Evolutionary conservation across 1,140 invertebrate genomes (phyloP), one percentile per base, ranked within the genome.

Genomic region (Dinothrombium tinctorium): DNA sequence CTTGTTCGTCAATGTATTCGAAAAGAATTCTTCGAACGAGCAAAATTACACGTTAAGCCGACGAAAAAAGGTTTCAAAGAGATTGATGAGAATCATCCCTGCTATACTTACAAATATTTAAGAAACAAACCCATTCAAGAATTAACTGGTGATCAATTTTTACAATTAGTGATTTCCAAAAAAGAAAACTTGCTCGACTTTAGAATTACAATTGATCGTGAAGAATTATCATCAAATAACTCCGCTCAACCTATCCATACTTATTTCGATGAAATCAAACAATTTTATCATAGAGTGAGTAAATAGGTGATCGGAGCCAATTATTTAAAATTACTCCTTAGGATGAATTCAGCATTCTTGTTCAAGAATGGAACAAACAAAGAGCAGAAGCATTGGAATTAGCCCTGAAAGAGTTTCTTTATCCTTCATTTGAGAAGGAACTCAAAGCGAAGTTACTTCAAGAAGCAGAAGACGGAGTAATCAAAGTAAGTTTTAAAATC

Each of bases 311-410:
- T n/a, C n/a, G n/a, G n/a, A n/a, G n/a, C 1, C 14, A 4, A 11
- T 28, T 1, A 20, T 24, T 43, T 15, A 15, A 17, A 45, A 12
- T 38, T 47, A 36, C 15, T 32, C 49, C 58, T 21, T 54, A 78
- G 65, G 92, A 98, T 62, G 92, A 95, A 57, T 96, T 90, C 57
- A 87, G 80, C 50, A 82, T 84, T 49, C 75, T 77, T 48, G 89
- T 94, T 0, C 77, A 94, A 54, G 80, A 89, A 44, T 99, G 94
- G 94, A 98, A 99, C 57, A 66, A 73, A 0, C 53, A 94, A 35
- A 65, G 92, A 24, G 70, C 71, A 0, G 73, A 84, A 49, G 80
- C 82, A 42, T 74, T 99, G 0, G 76, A 87, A 47, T 63, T 80
- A 37, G 84, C 89, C 0, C 63, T 95, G 7, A 77, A 68, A 6